Evolutionary conservation across 2,888 invertebrate genomes (phyloP).

Genomic region (Embidobia sp.): DNA sequence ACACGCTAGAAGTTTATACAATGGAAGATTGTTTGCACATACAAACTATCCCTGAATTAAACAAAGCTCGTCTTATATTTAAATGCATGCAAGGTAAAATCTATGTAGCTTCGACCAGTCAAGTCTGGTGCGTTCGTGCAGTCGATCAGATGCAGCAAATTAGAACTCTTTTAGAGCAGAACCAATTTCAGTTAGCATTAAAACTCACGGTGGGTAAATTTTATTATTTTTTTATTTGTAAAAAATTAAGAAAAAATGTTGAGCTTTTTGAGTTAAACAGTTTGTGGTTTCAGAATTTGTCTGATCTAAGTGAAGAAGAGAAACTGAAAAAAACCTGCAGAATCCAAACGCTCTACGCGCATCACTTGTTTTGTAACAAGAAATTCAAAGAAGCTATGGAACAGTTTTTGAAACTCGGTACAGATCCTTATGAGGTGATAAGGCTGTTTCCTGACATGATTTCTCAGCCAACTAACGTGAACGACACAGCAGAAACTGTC

Average conservation of each 20-base stretch:
- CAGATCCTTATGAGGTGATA: slow-evolving; percentile 97
- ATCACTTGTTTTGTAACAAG: slow-evolving; percentile 94
- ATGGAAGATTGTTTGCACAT: slow-evolving; percentile 91
- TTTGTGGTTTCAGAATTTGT: slow-evolving; percentile 86
- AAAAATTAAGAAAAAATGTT: too few species aligned
- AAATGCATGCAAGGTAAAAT: slow-evolving; percentile 90
- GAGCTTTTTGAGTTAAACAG: too few species aligned
- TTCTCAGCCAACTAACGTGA: slow-evolving; percentile 83
- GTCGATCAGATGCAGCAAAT: slow-evolving; percentile 93
- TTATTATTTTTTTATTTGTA: background rate
- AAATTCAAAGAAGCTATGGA: slow-evolving; percentile 95
- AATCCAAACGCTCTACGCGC: slow-evolving; percentile 95
- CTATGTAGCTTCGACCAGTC: slow-evolving; percentile 93
- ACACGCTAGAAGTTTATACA: slow-evolving; percentile 92
- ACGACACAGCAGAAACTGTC: slow-evolving; percentile 78
- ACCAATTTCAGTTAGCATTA: slow-evolving; percentile 96
- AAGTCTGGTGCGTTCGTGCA: slow-evolving; percentile 93
- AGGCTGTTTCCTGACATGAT: slow-evolving; percentile 95
- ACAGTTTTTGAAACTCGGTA: slow-evolving; percentile 93
- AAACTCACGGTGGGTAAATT: slow-evolving; percentile 85
- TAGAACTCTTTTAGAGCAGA: slow-evolving; percentile 90
- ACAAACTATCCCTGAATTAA: slow-evolving; percentile 89
- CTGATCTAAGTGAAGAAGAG: slow-evolving; percentile 90
- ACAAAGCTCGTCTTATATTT: slow-evolving; percentile 89
- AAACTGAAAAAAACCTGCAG: slow-evolving; percentile 91